Percentiles rank a stretch among this genome's conserved stretches.
phyloP scores from a whole-genome alignment of 1,140 invertebrate species.

The Drosophila willistoni region DNA sequence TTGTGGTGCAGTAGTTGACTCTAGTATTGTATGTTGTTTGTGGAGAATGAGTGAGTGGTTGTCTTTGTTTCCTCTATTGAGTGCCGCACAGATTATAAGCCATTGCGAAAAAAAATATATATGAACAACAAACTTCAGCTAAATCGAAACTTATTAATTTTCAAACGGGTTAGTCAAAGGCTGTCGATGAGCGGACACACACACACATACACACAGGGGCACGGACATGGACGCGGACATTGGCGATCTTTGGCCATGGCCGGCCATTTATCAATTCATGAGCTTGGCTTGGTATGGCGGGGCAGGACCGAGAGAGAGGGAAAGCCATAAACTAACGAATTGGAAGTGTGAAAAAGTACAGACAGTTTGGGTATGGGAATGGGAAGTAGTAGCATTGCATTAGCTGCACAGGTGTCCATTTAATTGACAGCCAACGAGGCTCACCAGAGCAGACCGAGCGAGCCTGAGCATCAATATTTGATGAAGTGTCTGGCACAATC shows the following conservation, averaged over 20 bases:
- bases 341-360: constrained; percentile 47
- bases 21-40: too few relatives aligned
- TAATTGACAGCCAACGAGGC: constrained; percentile 76
- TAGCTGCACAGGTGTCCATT: constrained; percentile 76
- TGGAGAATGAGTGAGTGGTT: constrained; percentile 1
- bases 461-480: constrained; percentile 64
- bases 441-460: constrained; percentile 37
- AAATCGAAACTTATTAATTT: constrained; percentile 79
- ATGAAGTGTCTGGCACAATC: constrained; percentile 51
- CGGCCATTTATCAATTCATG: constrained; percentile 74
- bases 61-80: constrained; percentile 71
- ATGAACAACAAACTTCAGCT: constrained; percentile 37
- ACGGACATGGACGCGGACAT: constrained; percentile 21
- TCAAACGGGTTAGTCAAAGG: constrained; percentile 68
- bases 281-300: constrained; percentile 24
- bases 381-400: constrained; percentile 52
- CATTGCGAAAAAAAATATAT: constrained; percentile 28
- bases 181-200: constrained; percentile 23
- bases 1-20: neutral
- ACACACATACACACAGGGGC: neutral
- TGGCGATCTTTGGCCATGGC: constrained; percentile 59
- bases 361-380: constrained; percentile 12
- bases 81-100: constrained; percentile 50
- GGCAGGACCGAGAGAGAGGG: constrained; percentile 12
- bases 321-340: constrained; percentile 38